Conservation (phyloP, 2,113 vertebrate genomes). For the Neolamprologus fasciatus region DNA sequence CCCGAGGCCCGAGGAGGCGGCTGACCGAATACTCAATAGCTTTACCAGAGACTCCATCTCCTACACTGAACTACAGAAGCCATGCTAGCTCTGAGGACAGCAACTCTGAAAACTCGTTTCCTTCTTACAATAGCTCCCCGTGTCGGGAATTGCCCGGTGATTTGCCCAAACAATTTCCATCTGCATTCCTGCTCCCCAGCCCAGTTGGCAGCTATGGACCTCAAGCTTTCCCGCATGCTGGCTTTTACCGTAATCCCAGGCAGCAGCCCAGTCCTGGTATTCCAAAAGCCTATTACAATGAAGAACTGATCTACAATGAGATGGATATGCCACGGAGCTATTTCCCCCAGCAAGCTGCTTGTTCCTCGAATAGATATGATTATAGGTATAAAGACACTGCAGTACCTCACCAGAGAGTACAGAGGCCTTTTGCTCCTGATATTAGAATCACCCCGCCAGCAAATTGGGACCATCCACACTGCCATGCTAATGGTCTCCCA, state of each 20-base stretch:
- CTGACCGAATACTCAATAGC: constrained; percentile 70
- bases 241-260: constrained; percentile 46
- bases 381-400: constrained; percentile 52
- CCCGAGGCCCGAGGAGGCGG: constrained; percentile 68
- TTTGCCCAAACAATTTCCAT: constrained; percentile 28
- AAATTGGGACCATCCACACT: constrained; percentile 67
- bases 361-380: constrained; percentile 29
- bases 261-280: constrained; percentile 37
- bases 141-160: constrained; percentile 48
- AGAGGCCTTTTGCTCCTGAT: constrained; percentile 51
- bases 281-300: constrained; percentile 41
- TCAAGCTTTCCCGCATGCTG: constrained; percentile 8
- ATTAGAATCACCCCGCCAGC: constrained; percentile 70
- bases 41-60: constrained; percentile 51
- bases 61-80: constrained; percentile 17
- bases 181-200: constrained; percentile 5
- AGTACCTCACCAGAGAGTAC: constrained; percentile 39
- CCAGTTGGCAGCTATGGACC: constrained; percentile 23
- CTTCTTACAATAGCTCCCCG: constrained; percentile 70
- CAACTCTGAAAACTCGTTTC: constrained; percentile 74
- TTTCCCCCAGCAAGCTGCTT: constrained; percentile 48
- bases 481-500: constrained; percentile 48
- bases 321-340: constrained; percentile 52
- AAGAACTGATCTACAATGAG: constrained; percentile 48
- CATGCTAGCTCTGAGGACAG: constrained; percentile 76